phyloP scores from a whole-genome alignment of 2,797 vertebrate species.

The Dipus sagitta region DNA sequence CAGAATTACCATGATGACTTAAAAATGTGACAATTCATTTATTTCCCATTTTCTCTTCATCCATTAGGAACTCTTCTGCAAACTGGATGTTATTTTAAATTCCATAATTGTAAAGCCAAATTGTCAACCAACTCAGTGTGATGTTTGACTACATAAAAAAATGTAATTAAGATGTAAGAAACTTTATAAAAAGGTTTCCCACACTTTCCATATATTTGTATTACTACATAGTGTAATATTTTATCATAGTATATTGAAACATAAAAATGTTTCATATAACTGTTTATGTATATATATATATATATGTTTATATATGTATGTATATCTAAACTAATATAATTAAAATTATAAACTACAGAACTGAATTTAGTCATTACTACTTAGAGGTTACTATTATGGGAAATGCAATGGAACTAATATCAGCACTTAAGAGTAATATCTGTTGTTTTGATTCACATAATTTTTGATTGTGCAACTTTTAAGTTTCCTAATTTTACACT shows the following conservation, averaged over 20 bases:
- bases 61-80: conserved; percentile 62
- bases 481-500: no score
- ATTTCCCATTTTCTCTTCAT: conserved; percentile 73
- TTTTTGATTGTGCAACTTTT: no score
- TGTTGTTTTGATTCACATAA: no score
- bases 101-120: conserved; percentile 55
- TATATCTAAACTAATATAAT: neutral
- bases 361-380: no score
- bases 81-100: conserved; percentile 69
- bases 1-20: conserved; percentile 60
- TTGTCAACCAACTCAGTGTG: conserved; percentile 39
- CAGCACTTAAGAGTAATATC: no score
- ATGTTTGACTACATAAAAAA: conserved; percentile 52
- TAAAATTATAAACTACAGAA: neutral
- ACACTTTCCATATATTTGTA: neutral
- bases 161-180: conserved; percentile 57
- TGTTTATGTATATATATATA: no score
- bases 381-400: no score
- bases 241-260: neutral
- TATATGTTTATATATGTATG: no score
- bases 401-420: no score
- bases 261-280: neutral
- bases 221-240: conserved; percentile 1
- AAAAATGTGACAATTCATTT: conserved; percentile 70
- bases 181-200: neutral